phyloP scores from a whole-genome alignment of 92 coral and sea anemone genomes.

The Plumapathes pennacea region DNA sequence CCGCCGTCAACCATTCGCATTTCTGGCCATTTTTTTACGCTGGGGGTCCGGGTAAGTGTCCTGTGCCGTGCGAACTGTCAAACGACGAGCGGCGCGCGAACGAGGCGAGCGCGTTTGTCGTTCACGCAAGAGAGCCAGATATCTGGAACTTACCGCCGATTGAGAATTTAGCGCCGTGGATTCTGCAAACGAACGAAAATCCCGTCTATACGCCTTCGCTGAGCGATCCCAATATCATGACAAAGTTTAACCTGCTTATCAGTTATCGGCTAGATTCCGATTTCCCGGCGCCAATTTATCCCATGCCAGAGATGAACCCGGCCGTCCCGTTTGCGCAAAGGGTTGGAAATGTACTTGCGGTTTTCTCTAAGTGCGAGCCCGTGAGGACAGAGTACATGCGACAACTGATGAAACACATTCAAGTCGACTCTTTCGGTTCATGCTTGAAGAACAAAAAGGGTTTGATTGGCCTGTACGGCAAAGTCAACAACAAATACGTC shows the following conservation, averaged over 20 bases:
- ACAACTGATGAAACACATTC: conserved; percentile 77
- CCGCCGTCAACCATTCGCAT: conserved; percentile 76
- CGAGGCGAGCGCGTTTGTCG: conserved; percentile 93
- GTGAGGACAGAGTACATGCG: conserved; percentile 84
- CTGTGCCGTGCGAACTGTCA: conserved; percentile 85
- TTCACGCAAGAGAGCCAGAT: conserved; percentile 87
- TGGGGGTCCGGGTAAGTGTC: conserved; percentile 80
- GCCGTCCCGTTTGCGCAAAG: conserved; percentile 78
- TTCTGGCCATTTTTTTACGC: conserved; percentile 99
- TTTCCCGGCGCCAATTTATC: conserved; percentile 90
- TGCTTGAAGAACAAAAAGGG: conserved; percentile 82
- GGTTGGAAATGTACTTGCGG: conserved; percentile 69
- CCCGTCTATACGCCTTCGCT: conserved; percentile 88
- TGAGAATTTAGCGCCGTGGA: conserved; percentile 89
- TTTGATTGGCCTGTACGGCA: conserved; percentile 68
- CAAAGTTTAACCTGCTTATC: conserved; percentile 73
- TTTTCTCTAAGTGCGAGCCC: conserved; percentile 85
- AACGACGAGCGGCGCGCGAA: conserved; percentile 66
- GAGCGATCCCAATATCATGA: conserved; percentile 58
- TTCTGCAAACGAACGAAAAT: conserved; percentile 91
- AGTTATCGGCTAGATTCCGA: conserved; percentile 94
- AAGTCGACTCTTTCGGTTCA: conserved; percentile 82
- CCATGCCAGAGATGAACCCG: conserved; percentile 74
- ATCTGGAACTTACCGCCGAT: conserved; percentile 86
- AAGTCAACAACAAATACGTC: conserved; percentile 56